Base-by-base conservation (phyloP, 2,888 invertebrate genomes). In the Agrotis exclamationis region DNA sequence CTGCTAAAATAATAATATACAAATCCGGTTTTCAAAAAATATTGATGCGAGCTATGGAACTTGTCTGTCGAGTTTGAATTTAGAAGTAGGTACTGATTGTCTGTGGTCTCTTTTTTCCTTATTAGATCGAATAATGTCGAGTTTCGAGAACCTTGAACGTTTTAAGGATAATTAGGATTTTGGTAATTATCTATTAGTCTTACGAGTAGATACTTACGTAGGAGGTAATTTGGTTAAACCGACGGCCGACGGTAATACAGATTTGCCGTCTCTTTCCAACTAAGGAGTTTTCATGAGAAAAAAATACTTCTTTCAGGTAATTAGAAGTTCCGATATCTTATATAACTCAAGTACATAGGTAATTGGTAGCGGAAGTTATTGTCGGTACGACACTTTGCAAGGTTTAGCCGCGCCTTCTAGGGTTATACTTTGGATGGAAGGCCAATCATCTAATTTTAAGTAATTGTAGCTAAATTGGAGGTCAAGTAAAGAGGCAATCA, bases 11-110 rank as follows among this genome's bases (percentile, higher is more conserved):
- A 24, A 53, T 76, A 76, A 45, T 80, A 47, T 45, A 48, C 45
- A 39, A 57, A 76, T 76, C 76, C 76, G 76, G 76, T 76, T 76
- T 76, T 9, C 24, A 6, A 33, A 28, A 22, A 22, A 57, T 76
- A 76, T 53, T 62, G 53, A 51, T 67, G 76, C 24, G 62, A 58
- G 57, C 44, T 67, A 14, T 56, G 48, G 57, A 76, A 76, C 80
- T 45, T n/a, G 76, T 68, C 57, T 18, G 20, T 75, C 76, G 11
- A 48, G 76, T 80, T 75, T 67, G 22, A 24, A 22, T 51, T 57
- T 18, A 48, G 13, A 48, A 33, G 53, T 22, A 33, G 20, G 9
- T 44, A 45, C 45, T 33, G n/a, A 6, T 39, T 39, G 39, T 11
- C 11, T 64, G 20, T 45, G 22, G 28, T 51, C 9, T 53, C 16